Base-by-base conservation (phyloP, 2,113 vertebrate species). In the Morone saxatilis region DNA sequence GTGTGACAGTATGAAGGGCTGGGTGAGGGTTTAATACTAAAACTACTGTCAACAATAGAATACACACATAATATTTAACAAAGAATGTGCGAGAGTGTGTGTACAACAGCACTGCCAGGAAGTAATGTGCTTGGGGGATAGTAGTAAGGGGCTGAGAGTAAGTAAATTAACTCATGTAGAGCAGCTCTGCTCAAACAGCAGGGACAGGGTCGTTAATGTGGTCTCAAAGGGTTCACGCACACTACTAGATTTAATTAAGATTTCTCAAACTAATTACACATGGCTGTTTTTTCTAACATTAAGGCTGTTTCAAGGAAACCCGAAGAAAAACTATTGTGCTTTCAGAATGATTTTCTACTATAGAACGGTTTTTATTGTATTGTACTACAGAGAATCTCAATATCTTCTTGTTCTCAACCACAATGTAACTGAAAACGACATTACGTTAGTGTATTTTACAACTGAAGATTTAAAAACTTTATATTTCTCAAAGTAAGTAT, bases 91-190 rank as follows among this genome's bases (percentile, higher is more conserved):
- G 13, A 19, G 13, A 78, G 45, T 56, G 48, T 54, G 54, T 31
- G 12, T 17, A 43, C 19, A 68, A 13, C 22, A 63, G 43, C 47
- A 22, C 62, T 71, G 70, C 13, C 66, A 41, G 53, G 31, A 22
- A 54, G 65, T 70, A 50, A 47, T 81, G 70, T 60, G 76, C 76
- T 78, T 71, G 74, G 77, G 71, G 77, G 73, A 31, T 73, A 53
- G 84, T 71, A 54, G 69, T 78, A 62, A 79, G 17, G 53, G 66
- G 25, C 76, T 75, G 51, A 80, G 79, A 25, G 76, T 56, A 70
- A 76, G 78, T 36, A 71, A 81, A 84, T 83, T 67, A 86, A 76
- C 69, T 89, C 4, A 74, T 89, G 81, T 66, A 73, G 65, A 62
- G 69, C 40, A 74, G 78, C 75, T 84, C 61, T 56, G 77, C 38